These are phyloP conservation scores for Syncerus caffer DNA, from an alignment of 2,797 vertebrate genomes.

Conservation along the genomic window DNA sequence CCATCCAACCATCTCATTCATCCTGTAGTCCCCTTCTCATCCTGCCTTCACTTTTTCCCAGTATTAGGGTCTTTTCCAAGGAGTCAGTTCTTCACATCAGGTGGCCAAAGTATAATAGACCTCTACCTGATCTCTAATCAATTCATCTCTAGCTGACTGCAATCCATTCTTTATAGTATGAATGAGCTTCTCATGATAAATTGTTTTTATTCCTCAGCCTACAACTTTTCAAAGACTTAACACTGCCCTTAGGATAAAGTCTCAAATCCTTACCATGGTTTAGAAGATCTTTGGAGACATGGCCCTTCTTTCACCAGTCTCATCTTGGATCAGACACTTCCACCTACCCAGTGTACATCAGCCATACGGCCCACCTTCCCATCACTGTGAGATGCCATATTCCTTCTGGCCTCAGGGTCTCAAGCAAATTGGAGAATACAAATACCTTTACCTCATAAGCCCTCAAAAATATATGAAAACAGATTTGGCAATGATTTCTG, in stretches of 20 bases:
- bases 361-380: background rate
- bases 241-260: background rate
- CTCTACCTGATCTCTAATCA: background rate
- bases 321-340: too few relatives aligned
- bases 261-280: background rate
- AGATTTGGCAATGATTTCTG: background rate
- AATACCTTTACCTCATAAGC: background rate
- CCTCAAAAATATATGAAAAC: background rate
- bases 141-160: background rate
- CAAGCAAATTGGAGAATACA: background rate
- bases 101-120: background rate
- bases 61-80: background rate
- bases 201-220: background rate
- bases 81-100: background rate
- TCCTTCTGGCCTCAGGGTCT: background rate
- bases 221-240: background rate
- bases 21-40: background rate
- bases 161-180: background rate
- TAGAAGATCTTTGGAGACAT: background rate
- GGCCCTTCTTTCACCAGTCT: background rate
- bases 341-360: fast-evolving
- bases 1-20: background rate
- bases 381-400: fast-evolving
- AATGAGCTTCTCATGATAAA: background rate
- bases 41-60: background rate